A percentile compares a stretch with the other conserved stretches of the same genome.
Evolutionary conservation across 2,113 vertebrate species (phyloP).

Genomic region (Natator depressus): DNA sequence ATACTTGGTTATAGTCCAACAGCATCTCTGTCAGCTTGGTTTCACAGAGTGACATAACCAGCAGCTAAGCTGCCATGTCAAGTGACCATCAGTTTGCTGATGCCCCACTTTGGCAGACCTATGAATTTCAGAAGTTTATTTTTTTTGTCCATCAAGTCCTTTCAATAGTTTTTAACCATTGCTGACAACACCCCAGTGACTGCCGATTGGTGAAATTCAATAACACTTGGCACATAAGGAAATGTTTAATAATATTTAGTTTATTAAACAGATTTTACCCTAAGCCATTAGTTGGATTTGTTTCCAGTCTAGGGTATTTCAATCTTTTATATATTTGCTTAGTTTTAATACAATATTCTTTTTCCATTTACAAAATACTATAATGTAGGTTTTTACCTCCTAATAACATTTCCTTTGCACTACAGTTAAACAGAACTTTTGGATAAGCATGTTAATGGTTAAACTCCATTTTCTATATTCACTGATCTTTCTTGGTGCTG

Average conservation of each 20-base stretch:
- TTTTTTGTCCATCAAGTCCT: not conserved
- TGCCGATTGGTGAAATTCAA: not conserved
- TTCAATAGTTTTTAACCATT: not conserved
- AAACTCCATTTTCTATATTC: not conserved
- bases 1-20: not conserved
- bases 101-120: not conserved
- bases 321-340: not conserved
- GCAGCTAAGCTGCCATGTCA: not conserved
- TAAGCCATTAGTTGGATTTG: not conserved
- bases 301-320: not conserved
- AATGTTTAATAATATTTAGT: not conserved
- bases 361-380: not conserved
- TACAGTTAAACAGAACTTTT: not conserved
- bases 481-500: not conserved
- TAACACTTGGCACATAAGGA: not conserved
- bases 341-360: not conserved
- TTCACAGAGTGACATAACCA: not conserved
- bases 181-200: not conserved
- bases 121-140: not conserved
- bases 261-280: not conserved
- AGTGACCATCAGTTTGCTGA: not conserved
- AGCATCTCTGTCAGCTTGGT: not conserved
- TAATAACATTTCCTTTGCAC: not conserved
- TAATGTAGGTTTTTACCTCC: not conserved
- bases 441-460: not conserved